Conservation (phyloP, 2,888 invertebrate genomes). For the Elgonia sp. region DNA sequence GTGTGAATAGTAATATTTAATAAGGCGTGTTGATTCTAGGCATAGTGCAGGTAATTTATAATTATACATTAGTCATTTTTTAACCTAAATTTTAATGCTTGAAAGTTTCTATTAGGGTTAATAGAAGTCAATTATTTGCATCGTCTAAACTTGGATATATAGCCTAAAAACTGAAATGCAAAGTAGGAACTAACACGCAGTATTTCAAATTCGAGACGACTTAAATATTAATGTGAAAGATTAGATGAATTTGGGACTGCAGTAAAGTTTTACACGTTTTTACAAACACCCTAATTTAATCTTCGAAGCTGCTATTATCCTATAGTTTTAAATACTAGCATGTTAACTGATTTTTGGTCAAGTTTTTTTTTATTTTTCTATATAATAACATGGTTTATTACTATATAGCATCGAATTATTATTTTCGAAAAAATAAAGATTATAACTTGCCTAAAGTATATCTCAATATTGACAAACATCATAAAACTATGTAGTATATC, state of each 20-base stretch:
- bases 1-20: conserved; percentile 16
- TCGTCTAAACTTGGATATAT: background rate
- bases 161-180: background rate
- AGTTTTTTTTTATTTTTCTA: too few relatives aligned
- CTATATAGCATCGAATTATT: too few relatives aligned
- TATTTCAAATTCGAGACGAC: too few relatives aligned
- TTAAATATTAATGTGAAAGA: too few relatives aligned
- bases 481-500: too few relatives aligned
- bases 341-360: background rate
- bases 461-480: too few relatives aligned
- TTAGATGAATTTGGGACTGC: background rate
- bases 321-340: conserved; percentile 14
- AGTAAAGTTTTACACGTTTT: conserved; percentile 5
- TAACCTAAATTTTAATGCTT: background rate
- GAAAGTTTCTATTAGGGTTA: too few relatives aligned
- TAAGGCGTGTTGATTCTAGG: background rate
- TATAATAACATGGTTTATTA: too few relatives aligned
- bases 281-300: conserved; percentile 17
- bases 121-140: background rate
- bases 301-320: conserved; percentile 10
- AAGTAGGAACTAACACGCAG: too few relatives aligned
- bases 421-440: too few relatives aligned
- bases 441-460: too few relatives aligned
- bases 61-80: background rate
- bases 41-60: background rate